Evolutionary conservation across 2,797 vertebrate genomes (phyloP), one percentile per base, ranked within the genome.

Genomic region (Chaenodraco wilsoni): DNA sequence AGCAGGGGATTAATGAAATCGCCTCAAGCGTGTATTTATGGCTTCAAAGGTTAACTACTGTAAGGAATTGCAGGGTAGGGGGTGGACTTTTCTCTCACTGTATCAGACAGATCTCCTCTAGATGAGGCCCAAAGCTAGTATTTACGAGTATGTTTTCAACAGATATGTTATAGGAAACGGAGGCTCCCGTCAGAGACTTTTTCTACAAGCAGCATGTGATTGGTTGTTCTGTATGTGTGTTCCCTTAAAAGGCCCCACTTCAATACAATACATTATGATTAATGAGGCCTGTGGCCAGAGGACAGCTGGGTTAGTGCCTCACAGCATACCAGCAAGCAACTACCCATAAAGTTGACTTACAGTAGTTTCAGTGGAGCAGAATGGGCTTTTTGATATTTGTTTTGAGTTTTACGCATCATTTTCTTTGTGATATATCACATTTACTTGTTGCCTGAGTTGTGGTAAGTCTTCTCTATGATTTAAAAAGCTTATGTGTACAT

Each of bases 221-320:
- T 85, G 74, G 75, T 41, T 74, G 23, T 23, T 78, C 79, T 82
- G 59, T 72, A 64, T 19, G 59, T 60, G 70, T 74, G 23, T 74
- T 81, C 76, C 85, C 84, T 77, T 74, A 17, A 80, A 87, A 75
- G 85, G 82, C 74, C 74, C 82, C 79, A 56, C 70, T 58, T 86
- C 86, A 86, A 70, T 89, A 92, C 90, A 89, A 88, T 91, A 82
- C 88, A 77, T 81, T 81, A 81, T 89, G 86, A 92, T 93, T 91
- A 94, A 94, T 94, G 91, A 81, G 91, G 89, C 84, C 84, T 81
- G 81, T 84, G 80, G 81, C 81, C 74, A 78, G 75, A 82, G 76
- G 84, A 79, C 85, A 81, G 81, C 86, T 76, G 76, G 65, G 75
- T 70, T 68, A 8, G 57, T 74, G 79, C 75, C 76, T 88, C 71